Conservation (phyloP, 2,113 vertebrate species). For the Onychostoma macrolepis region DNA sequence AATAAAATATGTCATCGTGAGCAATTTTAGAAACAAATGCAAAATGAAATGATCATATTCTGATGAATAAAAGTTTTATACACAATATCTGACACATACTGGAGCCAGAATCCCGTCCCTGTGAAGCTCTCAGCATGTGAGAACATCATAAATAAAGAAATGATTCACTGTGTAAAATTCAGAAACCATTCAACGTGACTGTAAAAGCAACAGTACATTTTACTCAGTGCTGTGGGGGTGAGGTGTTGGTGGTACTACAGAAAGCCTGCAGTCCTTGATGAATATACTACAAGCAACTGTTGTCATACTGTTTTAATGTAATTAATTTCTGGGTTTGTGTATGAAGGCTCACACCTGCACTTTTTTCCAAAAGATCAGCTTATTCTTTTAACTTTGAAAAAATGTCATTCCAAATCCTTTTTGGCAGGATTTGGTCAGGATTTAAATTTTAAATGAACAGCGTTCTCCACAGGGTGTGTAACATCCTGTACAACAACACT, state of each 20-base stretch:
- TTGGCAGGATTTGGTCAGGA: constrained; percentile 9
- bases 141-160: constrained; percentile 6
- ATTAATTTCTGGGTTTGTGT: not conserved
- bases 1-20: not conserved
- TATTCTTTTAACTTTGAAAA: not conserved
- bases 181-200: not conserved
- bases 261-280: not conserved
- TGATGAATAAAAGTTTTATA: constrained; percentile 2
- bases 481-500: constrained; percentile 8
- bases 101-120: not conserved
- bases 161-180: constrained; percentile 16
- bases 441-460: not conserved
- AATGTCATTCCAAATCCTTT: not conserved
- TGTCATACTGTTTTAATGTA: not conserved
- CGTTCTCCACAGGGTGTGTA: not conserved
- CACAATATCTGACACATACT: not conserved
- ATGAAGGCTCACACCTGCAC: not conserved
- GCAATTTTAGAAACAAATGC: not conserved
- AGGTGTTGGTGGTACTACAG: not conserved
- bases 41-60: not conserved
- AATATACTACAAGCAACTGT: not conserved
- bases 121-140: constrained; percentile 6
- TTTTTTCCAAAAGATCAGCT: not conserved
- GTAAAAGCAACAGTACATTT: not conserved
- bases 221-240: not conserved